Percentiles rank a stretch among this genome's conserved stretches.
These are phyloP conservation scores for Silurus aristotelis DNA, from an alignment of 2,797 vertebrate species.

Conservation along the genomic window DNA sequence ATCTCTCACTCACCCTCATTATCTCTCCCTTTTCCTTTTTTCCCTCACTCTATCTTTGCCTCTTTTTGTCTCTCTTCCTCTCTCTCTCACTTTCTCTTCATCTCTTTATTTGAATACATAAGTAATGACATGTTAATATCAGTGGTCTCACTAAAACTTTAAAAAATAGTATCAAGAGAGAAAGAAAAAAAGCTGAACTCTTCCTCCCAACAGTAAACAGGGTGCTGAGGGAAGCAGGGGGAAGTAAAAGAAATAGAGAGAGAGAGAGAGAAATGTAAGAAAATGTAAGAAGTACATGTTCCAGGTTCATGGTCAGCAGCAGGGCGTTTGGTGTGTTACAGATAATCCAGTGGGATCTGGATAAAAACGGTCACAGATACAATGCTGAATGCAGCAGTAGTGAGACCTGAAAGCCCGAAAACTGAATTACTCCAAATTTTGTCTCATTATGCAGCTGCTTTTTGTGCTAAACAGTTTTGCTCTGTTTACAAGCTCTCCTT, in stretches of 20 bases:
- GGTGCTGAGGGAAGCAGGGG: neutral
- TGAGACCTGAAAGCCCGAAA: slow-evolving; percentile 52
- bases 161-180: neutral
- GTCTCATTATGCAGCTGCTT: slow-evolving; percentile 75
- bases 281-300: neutral
- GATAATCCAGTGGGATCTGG: slow-evolving; percentile 79
- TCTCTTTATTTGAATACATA: neutral
- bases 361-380: slow-evolving; percentile 81
- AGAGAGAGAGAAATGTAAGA: neutral
- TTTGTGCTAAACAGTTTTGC: slow-evolving; percentile 77
- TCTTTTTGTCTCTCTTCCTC: neutral
- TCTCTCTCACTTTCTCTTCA: neutral
- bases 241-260: neutral
- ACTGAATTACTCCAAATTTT: slow-evolving; percentile 75
- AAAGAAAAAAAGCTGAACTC: neutral
- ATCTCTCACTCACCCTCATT: neutral
- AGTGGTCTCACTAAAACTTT: neutral
- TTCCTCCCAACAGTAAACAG: neutral
- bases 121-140: neutral
- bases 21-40: neutral
- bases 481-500: slow-evolving; percentile 55
- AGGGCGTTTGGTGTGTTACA: slow-evolving; percentile 67
- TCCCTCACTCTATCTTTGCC: neutral
- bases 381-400: slow-evolving; percentile 64
- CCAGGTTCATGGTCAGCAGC: slow-evolving; percentile 63